Evolutionary conservation across 2,797 vertebrate genomes (phyloP).

Genomic region (Scyliorhinus canicula): DNA sequence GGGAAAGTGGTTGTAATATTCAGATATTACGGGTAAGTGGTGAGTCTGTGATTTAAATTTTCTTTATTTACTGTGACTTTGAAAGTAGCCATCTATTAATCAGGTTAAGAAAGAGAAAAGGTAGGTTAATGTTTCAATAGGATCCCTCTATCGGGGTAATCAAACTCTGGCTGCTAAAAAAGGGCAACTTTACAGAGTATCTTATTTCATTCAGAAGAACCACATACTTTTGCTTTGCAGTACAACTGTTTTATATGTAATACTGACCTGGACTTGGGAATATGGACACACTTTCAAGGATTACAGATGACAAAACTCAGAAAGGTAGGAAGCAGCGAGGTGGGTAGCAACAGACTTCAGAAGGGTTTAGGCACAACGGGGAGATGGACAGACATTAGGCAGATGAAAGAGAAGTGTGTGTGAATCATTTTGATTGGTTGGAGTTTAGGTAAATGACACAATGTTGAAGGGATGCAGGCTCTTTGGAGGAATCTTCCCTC

Average conservation of each 20-base stretch:
- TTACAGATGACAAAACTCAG: background rate
- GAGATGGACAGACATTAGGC: background rate
- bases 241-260: background rate
- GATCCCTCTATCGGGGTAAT: background rate
- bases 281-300: background rate
- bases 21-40: background rate
- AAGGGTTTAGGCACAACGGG: background rate
- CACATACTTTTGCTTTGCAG: background rate
- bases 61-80: background rate
- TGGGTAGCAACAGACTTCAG: background rate
- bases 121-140: background rate
- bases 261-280: background rate
- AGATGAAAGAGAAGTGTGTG: background rate
- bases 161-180: background rate
- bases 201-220: background rate
- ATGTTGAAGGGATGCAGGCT: background rate
- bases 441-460: background rate
- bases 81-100: background rate
- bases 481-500: background rate
- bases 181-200: background rate
- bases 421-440: background rate
- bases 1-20: background rate
- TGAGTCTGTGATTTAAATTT: background rate
- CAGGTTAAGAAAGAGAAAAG: background rate
- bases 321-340: background rate